A percentile compares a stretch with the other conserved stretches of the same genome.
These are phyloP conservation scores for Didymodactylos carnosus DNA, from an alignment of 2,888 invertebrate species.

Conservation along the genomic window DNA sequence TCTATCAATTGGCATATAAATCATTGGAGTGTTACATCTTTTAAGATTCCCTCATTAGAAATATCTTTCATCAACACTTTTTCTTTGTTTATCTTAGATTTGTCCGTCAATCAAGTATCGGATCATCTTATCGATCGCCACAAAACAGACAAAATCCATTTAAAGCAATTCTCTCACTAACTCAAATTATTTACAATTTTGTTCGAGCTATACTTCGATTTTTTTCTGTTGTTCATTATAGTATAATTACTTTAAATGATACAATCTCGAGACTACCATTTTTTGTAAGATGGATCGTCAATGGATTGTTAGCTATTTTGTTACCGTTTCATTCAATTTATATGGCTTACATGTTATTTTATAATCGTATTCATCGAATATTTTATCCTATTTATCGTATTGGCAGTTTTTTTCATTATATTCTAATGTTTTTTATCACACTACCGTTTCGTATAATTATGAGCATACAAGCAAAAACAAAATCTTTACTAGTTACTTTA, in stretches of 20 bases:
- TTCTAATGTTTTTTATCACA: neutral
- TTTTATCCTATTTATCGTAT: neutral
- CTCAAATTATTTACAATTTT: neutral
- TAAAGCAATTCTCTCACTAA: too few relatives aligned
- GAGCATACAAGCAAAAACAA: too few relatives aligned
- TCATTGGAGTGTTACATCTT: too few relatives aligned
- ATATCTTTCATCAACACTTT: too few relatives aligned
- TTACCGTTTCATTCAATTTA: neutral
- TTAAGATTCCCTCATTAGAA: too few relatives aligned
- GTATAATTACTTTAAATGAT: neutral
- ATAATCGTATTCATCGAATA: neutral
- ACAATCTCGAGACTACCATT: neutral
- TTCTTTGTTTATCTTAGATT: too few relatives aligned
- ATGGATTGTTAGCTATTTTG: neutral
- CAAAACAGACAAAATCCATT: too few relatives aligned
- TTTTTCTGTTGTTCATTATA: neutral
- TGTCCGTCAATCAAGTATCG: too few relatives aligned
- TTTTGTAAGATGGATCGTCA: neutral
- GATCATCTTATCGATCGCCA: too few relatives aligned
- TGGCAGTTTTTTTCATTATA: neutral
- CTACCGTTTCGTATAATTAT: neutral
- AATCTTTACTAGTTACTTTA: neutral
- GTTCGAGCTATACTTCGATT: neutral
- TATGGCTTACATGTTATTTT: neutral
- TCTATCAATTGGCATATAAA: too few relatives aligned